phyloP scores from a whole-genome alignment of 2,113 vertebrate species.

The Vireo altiloquus region DNA sequence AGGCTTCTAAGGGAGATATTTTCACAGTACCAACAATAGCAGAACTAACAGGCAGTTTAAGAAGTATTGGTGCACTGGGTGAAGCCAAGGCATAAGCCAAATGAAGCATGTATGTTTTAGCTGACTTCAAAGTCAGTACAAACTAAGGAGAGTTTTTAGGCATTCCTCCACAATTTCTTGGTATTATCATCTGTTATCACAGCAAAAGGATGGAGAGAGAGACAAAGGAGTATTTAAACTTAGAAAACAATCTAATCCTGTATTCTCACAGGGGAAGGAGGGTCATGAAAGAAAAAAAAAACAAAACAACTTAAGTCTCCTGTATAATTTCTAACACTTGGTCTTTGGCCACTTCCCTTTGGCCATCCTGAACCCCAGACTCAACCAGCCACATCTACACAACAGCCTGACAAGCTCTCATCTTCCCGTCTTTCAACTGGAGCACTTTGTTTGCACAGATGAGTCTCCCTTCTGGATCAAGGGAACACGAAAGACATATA shows the following conservation, averaged over 20 bases:
- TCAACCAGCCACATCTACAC: background rate
- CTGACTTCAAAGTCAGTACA: background rate
- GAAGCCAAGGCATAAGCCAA: background rate
- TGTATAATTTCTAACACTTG: background rate
- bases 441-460: background rate
- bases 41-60: background rate
- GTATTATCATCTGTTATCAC: background rate
- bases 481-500: background rate
- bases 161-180: background rate
- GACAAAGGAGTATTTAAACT: background rate
- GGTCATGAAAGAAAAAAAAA: background rate
- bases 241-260: background rate
- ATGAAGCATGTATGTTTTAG: background rate
- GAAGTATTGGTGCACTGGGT: background rate
- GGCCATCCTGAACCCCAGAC: background rate
- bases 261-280: background rate
- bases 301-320: background rate
- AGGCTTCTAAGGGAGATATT: background rate
- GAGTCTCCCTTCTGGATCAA: background rate
- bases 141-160: background rate
- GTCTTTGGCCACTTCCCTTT: fast-evolving
- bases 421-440: background rate
- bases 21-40: background rate
- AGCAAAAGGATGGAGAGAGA: background rate
- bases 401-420: background rate